A percentile compares a stretch with the other conserved stretches of the same genome.
phyloP scores from a whole-genome alignment of 2,113 vertebrate genomes.

The Neopipo cinnamomea region DNA sequence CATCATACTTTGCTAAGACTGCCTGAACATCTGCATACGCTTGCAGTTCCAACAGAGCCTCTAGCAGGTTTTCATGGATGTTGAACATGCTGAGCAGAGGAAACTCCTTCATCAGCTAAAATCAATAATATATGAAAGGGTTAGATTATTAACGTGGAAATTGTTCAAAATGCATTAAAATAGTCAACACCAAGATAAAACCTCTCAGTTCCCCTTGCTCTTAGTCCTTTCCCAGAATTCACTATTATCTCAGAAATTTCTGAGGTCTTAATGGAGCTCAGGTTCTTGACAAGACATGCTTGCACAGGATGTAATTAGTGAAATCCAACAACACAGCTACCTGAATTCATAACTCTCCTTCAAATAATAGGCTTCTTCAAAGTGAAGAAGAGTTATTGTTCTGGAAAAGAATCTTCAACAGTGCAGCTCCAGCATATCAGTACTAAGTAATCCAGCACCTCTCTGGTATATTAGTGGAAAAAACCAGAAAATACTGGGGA shows the following conservation, averaged over 20 bases:
- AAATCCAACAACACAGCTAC: not conserved
- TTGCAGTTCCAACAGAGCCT: constrained; percentile 94
- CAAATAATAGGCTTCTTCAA: not conserved
- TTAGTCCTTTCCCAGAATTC: not conserved
- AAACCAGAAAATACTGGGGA: not conserved
- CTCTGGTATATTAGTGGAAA: not conserved
- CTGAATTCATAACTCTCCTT: not conserved
- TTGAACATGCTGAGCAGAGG: constrained; percentile 99
- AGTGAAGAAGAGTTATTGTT: not conserved
- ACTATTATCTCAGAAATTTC: not conserved
- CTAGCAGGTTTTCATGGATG: constrained; percentile 97
- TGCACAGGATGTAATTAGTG: not conserved
- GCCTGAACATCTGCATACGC: constrained; percentile 98
- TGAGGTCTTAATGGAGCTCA: not conserved
- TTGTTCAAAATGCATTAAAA: not conserved
- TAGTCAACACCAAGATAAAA: not conserved
- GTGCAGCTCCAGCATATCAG: not conserved
- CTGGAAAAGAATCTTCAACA: not conserved
- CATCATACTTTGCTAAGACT: constrained; percentile 97
- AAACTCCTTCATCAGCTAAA: constrained; percentile 99
- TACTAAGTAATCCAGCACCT: not conserved
- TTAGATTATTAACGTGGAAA: constrained; percentile 21
- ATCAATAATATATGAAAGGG: constrained; percentile 61
- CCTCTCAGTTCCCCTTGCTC: not conserved
- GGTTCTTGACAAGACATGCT: not conserved